Conservation (phyloP, 1,140 invertebrate species). For the Platyura marginata region DNA sequence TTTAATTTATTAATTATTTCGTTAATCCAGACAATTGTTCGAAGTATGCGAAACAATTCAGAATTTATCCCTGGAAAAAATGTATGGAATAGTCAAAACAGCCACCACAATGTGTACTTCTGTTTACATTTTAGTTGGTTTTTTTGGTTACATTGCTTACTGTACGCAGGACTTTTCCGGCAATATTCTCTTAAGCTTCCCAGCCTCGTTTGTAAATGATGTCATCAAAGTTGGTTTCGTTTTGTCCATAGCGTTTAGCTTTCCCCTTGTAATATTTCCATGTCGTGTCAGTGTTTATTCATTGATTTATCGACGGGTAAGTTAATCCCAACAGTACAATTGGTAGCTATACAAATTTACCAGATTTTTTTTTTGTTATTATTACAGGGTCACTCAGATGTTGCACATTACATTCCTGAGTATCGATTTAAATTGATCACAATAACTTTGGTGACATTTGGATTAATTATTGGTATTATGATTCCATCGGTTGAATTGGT, state of each 20-base stretch:
- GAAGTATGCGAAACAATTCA: slow-evolving; percentile 84
- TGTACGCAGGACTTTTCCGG: slow-evolving; percentile 59
- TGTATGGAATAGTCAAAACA: slow-evolving; percentile 69
- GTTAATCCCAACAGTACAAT: slow-evolving; percentile 6
- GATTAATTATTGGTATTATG: slow-evolving; percentile 55
- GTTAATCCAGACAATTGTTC: slow-evolving; percentile 65
- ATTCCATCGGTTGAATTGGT: slow-evolving; percentile 85
- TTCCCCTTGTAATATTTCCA: slow-evolving; percentile 92
- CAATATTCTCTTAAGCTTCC: slow-evolving; percentile 78
- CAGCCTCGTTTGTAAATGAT: slow-evolving; percentile 59
- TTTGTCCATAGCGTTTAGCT: slow-evolving; percentile 83
- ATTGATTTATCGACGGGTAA: slow-evolving; percentile 69
- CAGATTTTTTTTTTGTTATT: slow-evolving; percentile 1
- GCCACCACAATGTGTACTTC: slow-evolving; percentile 82
- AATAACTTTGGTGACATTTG: slow-evolving; percentile 48
- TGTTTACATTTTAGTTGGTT: slow-evolving; percentile 74
- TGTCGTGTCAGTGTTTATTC: slow-evolving; percentile 88
- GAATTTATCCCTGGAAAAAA: slow-evolving; percentile 70
- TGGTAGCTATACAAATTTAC: too few species aligned
- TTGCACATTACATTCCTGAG: slow-evolving; percentile 46
- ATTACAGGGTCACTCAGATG: slow-evolving; percentile 24
- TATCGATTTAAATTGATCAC: slow-evolving; percentile 63
- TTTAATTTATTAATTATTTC: too few species aligned
- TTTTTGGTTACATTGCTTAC: slow-evolving; percentile 92
- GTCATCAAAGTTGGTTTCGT: slow-evolving; percentile 88